Base-by-base conservation (phyloP, 2,797 vertebrate species). In the Poecilia velifera region DNA sequence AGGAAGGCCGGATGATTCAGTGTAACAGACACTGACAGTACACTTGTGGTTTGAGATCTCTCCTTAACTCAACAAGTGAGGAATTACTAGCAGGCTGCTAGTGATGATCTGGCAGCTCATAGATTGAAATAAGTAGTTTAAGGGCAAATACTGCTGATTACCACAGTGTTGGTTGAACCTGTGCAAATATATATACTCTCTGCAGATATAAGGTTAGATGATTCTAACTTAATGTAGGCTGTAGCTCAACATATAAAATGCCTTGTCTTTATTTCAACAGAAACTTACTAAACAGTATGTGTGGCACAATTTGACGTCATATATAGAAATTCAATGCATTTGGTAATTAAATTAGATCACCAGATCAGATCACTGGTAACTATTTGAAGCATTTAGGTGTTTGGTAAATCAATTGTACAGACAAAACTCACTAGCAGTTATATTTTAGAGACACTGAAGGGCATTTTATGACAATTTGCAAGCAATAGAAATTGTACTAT, bases 121-220 rank as follows among this genome's bases (percentile, higher is more conserved):
- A 49, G 20, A 57, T 77, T 22, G 0, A 16, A 68, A 70, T 43
- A 80, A 43, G 10, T 53, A 49, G 14, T 75, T 64, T 47, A n/a
- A 83, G 43, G 59, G 59, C 72, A 31, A 86, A 79, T 62, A 47
- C 77, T 79, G 74, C 28, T 75, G 47, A 81, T 77, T n/a, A 34
- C 12, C 75, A 68, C 6, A 4, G 6, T 7, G 6, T 45, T 72
- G 46, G 46, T 77, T 2, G 77, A 76, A 36, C 64, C 14, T 43
- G 41, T 70, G 39, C 0, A 70, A 70, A 70, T 4, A 43, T 12
- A 28, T 43, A 9, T 43, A 9, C 4, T 10, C 45, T 77, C 43
- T 81, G 18, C 6, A 4, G 16, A 47, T 47, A 9, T 7, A 43
- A 9, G 6, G 1, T 1, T n/a, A 66, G 34, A 64, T 66, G 34